These are phyloP conservation scores for Anguilla rostrata DNA, from an alignment of 2,113 vertebrate species.

Conservation along the genomic window DNA sequence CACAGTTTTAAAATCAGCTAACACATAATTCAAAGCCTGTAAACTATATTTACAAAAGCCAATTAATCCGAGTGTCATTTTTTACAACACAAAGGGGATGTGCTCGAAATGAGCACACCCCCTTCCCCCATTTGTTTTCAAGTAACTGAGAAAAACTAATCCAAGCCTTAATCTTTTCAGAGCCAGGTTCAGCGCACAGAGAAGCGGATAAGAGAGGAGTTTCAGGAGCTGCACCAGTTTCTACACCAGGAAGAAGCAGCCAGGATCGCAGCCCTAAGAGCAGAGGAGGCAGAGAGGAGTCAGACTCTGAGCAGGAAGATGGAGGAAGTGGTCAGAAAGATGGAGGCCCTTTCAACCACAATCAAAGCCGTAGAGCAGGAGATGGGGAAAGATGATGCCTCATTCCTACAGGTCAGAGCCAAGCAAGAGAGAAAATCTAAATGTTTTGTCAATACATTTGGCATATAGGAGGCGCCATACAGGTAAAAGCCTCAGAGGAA, in stretches of 20 bases:
- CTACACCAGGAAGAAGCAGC: slow-evolving; percentile 39
- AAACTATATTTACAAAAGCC: no score
- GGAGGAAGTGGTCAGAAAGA: slow-evolving; percentile 19
- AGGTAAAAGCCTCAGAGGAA: no score
- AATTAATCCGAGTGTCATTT: not conserved
- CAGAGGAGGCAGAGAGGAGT: slow-evolving; percentile 26
- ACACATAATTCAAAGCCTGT: no score
- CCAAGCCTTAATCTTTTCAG: slow-evolving; percentile 8
- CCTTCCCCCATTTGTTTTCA: no score
- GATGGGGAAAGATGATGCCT: slow-evolving; percentile 13
- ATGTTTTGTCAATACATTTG: no score
- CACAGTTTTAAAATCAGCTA: no score
- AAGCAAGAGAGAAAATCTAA: not conserved
- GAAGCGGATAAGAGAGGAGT: slow-evolving; percentile 32
- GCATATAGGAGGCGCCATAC: no score
- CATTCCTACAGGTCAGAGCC: slow-evolving; percentile 42
- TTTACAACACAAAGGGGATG: not conserved
- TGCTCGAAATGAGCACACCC: no score
- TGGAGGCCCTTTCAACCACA: slow-evolving; percentile 19
- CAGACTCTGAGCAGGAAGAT: slow-evolving; percentile 12
- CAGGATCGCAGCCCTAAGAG: slow-evolving; percentile 34
- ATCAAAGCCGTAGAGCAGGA: not conserved
- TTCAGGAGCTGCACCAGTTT: slow-evolving; percentile 39
- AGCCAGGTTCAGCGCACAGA: slow-evolving; percentile 44
- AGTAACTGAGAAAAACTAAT: not conserved